These are phyloP conservation scores for Scarus forsteni DNA, from an alignment of 2,797 vertebrate species.

Conservation along the genomic window DNA sequence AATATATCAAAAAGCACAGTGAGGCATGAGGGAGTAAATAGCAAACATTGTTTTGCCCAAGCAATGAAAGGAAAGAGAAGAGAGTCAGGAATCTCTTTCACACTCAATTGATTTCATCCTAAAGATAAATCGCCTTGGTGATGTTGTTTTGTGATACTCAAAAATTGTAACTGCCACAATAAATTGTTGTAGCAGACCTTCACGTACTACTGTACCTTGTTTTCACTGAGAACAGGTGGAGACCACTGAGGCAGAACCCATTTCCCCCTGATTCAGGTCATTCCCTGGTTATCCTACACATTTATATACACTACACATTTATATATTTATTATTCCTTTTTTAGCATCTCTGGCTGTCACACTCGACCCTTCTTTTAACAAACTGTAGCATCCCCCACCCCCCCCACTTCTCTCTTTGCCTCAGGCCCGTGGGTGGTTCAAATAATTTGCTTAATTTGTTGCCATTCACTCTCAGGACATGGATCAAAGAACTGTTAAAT, in stretches of 20 bases:
- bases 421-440: constrained; percentile 79
- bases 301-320: constrained; percentile 42
- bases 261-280: constrained; percentile 52
- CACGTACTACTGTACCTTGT: constrained; percentile 25
- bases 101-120: constrained; percentile 44
- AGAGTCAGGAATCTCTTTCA: constrained; percentile 30
- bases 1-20: constrained; percentile 31
- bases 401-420: constrained; percentile 60
- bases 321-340: constrained; percentile 38
- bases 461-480: constrained; percentile 83
- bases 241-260: constrained; percentile 46
- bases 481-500: constrained; percentile 88
- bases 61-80: constrained; percentile 31
- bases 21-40: constrained; percentile 28
- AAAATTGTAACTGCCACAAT: constrained; percentile 20
- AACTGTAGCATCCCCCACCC: constrained; percentile 61
- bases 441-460: constrained; percentile 87
- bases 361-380: constrained; percentile 67
- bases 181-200: constrained; percentile 14
- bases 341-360: constrained; percentile 45
- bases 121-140: constrained; percentile 33
- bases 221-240: constrained; percentile 42
- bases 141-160: constrained; percentile 43
- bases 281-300: constrained; percentile 46
- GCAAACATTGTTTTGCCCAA: constrained; percentile 38